Evolutionary conservation across 2,888 invertebrate genomes (phyloP).

Genomic region (Nesidiocoris tenuis): DNA sequence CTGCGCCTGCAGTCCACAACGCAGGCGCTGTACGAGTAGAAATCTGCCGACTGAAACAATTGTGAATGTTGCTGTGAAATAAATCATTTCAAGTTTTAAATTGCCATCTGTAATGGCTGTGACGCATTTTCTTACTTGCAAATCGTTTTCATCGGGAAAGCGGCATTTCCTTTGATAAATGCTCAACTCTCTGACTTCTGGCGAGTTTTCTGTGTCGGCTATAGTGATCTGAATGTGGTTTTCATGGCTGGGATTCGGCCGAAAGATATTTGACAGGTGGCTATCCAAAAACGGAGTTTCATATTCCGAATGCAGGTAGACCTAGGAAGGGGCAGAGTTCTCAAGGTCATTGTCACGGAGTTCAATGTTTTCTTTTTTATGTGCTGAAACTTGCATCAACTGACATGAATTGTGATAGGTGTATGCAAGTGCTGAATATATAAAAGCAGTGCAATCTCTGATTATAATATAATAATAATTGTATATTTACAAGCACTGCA

Average conservation of each 20-base stretch:
- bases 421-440: too few relatives aligned
- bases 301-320: constrained; percentile 65
- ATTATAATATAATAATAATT: too few relatives aligned
- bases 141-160: constrained; percentile 66
- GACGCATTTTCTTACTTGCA: constrained; percentile 52
- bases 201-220: constrained; percentile 68
- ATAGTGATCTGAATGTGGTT: constrained; percentile 54
- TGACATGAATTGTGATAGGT: too few relatives aligned
- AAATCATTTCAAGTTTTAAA: too few relatives aligned
- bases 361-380: too few relatives aligned
- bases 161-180: constrained; percentile 61
- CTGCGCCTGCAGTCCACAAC: constrained; percentile 68
- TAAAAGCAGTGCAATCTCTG: too few relatives aligned
- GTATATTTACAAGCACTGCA: too few relatives aligned
- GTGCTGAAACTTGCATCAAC: too few relatives aligned
- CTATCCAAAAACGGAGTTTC: constrained; percentile 71
- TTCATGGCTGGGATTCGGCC: constrained; percentile 62
- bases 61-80: too few relatives aligned
- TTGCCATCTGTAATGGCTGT: too few relatives aligned
- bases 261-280: constrained; percentile 63
- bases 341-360: too few relatives aligned
- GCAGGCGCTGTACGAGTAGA: constrained; percentile 73
- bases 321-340: too few relatives aligned
- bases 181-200: constrained; percentile 62
- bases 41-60: constrained; percentile 59